Base-by-base conservation (phyloP, 2,113 vertebrate genomes). In the Phrynosoma platyrhinos region DNA sequence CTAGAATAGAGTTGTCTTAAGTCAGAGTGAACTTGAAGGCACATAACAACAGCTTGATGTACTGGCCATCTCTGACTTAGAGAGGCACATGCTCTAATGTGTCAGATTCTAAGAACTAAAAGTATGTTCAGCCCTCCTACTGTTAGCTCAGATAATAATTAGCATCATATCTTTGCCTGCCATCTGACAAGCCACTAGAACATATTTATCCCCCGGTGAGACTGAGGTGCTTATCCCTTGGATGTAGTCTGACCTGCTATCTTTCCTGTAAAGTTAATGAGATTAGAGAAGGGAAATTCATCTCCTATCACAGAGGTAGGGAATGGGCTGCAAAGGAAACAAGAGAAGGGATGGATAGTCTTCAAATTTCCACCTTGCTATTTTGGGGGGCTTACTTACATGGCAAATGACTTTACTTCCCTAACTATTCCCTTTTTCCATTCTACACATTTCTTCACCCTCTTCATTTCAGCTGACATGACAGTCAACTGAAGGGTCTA, bases 401-500 rank as follows among this genome's bases (percentile, higher is more conserved):
- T 0, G 0, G 13, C 16, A 2, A 79, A 89, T 79, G 4, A 23
- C 55, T 76, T 40, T 90, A 42, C n/a, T 64, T 25, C 25, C 13
- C 18, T 27, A 18, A 42, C 36, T 30, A 47, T 47, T 47, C 47
- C 47, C 13, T 20, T 42, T 42, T 30, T 12, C 55, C 25, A 1
- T 9, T 27, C 74, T 32, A 0, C 66, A 76, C 14, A 36, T 36
- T 36, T 36, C 82, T 79, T 64, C n/a, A 10, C 89, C 0, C 71
- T 90, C 92, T 87, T 94, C 77, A 36, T 92, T 88, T 87, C 91
- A 94, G 0, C 89, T 88, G 79, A n/a, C 66, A 78, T 89, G 81
- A 90, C 92, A 93, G 82, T 90, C 94, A 80, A 90, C 0, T 3
- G 79, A 92, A 91, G 83, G 77, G 12, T 87, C 93, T 80, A 84